A percentile compares a stretch with the other conserved stretches of the same genome.
These are phyloP conservation scores for Marcusenius ussheri DNA, from an alignment of 2,113 vertebrate genomes.

Conservation along the genomic window DNA sequence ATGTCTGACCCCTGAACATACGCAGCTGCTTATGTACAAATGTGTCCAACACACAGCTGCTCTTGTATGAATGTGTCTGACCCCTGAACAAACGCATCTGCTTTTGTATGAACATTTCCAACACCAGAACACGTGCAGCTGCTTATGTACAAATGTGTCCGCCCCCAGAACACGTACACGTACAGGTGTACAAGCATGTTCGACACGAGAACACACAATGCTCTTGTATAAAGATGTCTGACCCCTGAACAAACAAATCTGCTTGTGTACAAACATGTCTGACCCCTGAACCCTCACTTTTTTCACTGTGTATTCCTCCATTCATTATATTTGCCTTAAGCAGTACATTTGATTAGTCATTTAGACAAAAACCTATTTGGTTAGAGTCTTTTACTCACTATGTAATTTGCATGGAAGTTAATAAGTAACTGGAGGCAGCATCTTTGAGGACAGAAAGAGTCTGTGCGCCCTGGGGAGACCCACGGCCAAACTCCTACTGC, in stretches of 20 bases:
- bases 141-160: too few species aligned
- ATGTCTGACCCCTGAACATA: too few species aligned
- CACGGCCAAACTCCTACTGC: not conserved
- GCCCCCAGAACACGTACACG: too few species aligned
- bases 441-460: not conserved
- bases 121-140: too few species aligned
- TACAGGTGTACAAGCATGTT: too few species aligned
- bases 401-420: not conserved
- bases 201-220: too few species aligned
- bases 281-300: not conserved
- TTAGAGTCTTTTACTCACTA: not conserved
- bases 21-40: too few species aligned
- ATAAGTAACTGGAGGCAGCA: not conserved
- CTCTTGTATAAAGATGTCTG: accelerated
- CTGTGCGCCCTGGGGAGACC: not conserved
- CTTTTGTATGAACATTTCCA: too few species aligned
- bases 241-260: not conserved
- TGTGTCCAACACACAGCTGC: not conserved
- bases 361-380: not conserved
- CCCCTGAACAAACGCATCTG: not conserved
- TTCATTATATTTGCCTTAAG: not conserved
- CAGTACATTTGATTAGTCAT: not conserved
- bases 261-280: not conserved
- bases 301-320: too few species aligned
- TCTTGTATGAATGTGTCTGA: not conserved